These are phyloP conservation scores for Galagoides demidoff DNA, from an alignment of 2,797 vertebrate genomes.

Conservation along the genomic window DNA sequence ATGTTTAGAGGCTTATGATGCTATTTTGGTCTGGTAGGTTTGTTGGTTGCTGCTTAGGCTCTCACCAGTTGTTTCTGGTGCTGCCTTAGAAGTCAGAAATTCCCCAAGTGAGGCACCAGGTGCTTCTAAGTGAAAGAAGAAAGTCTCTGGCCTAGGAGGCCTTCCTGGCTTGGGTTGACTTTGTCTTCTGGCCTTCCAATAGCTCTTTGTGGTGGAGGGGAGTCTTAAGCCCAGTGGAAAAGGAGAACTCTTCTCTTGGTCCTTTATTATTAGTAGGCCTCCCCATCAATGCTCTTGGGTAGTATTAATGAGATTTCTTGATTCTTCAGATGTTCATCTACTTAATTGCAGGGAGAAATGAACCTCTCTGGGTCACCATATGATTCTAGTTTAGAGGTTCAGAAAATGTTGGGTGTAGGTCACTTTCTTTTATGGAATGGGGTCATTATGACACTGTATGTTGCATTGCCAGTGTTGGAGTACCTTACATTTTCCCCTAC, in stretches of 20 bases:
- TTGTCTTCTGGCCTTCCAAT: neutral
- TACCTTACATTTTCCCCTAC: neutral
- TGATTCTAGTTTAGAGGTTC: neutral
- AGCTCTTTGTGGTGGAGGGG: neutral
- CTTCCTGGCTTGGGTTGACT: neutral
- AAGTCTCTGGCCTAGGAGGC: neutral
- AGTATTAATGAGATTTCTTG: neutral
- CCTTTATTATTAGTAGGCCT: neutral
- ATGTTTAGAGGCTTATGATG: neutral
- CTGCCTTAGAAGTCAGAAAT: neutral
- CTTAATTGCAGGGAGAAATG: neutral
- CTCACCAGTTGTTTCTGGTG: neutral
- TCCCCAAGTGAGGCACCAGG: neutral
- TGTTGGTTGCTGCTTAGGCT: neutral
- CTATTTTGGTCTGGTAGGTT: neutral
- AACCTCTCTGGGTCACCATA: neutral
- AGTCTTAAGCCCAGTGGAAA: neutral
- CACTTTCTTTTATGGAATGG: neutral
- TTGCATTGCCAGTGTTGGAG: neutral
- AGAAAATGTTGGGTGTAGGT: neutral
- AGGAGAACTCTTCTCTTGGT: neutral
- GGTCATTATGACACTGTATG: neutral
- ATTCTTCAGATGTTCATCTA: neutral
- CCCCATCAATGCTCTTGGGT: accelerated
- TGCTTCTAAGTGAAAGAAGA: neutral